Evolutionary conservation across 2,113 vertebrate species (phyloP), one percentile per base, ranked within the genome.

Genomic region (Astatoreochromis straeleni): DNA sequence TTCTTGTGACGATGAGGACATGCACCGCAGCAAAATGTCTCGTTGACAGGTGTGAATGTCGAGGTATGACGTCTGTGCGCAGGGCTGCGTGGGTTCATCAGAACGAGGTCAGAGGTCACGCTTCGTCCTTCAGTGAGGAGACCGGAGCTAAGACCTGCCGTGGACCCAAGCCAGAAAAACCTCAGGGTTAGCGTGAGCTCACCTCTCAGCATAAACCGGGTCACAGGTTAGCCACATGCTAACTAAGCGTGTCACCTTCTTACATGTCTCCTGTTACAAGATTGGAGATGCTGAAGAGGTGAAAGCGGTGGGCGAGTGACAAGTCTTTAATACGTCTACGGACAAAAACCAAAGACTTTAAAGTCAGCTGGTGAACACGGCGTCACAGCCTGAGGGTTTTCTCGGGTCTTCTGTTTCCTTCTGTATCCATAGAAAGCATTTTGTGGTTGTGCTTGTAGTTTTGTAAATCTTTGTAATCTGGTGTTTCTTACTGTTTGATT

Each of bases 1-100:
- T 82, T 87, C 85, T 85, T 86, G 68, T 78, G 88, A 54, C 42
- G 42, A 87, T 84, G 57, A 85, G 54, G 26, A 80, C 82, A 81
- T 9, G 70, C 89, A 24, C 21, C 21, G 21, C 21, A 24, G 21
- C 21, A 24, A 24, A 24, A 24, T 24, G 21, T 24, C 21, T 24
- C 21, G 21, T 26, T 26, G 26, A 26, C 26, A 26, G 26, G 26
- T 26, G 26, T 26, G 26, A 26, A 26, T 26, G 26, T 26, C 26
- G 26, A 26, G 26, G 49, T 54, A 86, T 87, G 70, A 88, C 29
- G 2, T 70, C 53, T 89, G 33, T 1, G 55, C 45, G 85, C 87
- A 63, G 35, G 26, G 31, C 83, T 12, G 13, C 70, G 68, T 75
- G 82, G 85, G 57, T 79, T 0, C 60, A 86, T 86, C 55, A 80